phyloP scores from a whole-genome alignment of 2,797 vertebrate species.

The Platyrinchus mystaceus region DNA sequence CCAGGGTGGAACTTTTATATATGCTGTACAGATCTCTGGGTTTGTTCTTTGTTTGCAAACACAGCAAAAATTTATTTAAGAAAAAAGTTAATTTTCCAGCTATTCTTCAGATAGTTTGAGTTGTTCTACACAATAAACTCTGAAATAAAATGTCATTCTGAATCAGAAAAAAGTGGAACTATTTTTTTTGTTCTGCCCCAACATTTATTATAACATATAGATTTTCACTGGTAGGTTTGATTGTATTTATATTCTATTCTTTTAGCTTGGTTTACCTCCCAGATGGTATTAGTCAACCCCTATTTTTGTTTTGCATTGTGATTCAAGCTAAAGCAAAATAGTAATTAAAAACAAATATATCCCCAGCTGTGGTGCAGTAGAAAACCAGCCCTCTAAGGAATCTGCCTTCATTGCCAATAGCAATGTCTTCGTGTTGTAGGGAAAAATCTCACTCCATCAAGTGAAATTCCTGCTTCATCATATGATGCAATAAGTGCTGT shows the following conservation, averaged over 20 bases:
- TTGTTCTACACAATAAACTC: neutral
- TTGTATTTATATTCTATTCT: neutral
- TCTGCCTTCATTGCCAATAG: neutral
- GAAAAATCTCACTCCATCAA: neutral
- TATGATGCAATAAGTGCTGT: neutral
- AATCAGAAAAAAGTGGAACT: neutral
- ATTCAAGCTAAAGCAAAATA: neutral
- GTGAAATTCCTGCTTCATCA: neutral
- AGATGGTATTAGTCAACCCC: neutral
- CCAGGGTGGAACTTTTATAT: neutral
- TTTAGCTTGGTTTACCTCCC: neutral
- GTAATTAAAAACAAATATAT: neutral
- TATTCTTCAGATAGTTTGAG: neutral
- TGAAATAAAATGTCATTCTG: neutral
- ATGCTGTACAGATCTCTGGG: neutral
- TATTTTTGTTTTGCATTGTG: neutral
- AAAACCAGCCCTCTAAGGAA: neutral
- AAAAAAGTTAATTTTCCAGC: neutral
- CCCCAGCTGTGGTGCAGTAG: neutral
- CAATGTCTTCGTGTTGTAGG: neutral
- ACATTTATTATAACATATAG: neutral
- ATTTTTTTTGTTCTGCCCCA: fast-evolving
- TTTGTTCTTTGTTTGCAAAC: neutral
- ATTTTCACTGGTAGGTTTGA: neutral
- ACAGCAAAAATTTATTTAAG: neutral